phyloP scores from a whole-genome alignment of 2,888 invertebrate genomes.

The Pilophorus perplexus region DNA sequence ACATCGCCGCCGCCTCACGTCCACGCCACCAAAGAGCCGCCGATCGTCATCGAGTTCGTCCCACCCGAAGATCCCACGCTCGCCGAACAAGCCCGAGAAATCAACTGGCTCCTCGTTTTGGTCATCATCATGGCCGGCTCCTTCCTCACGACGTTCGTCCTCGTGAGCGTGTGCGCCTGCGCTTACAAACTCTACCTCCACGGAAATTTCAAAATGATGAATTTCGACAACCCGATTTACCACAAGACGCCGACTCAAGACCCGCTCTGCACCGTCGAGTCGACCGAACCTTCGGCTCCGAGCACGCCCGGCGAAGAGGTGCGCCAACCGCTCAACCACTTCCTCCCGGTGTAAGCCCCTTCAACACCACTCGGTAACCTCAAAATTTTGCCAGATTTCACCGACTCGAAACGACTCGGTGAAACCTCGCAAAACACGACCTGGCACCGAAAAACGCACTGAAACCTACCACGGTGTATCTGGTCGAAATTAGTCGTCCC shows the following conservation, averaged over 20 bases:
- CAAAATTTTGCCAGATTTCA: neutral
- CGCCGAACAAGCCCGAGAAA: slow-evolving; percentile 56
- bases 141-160: slow-evolving; percentile 55
- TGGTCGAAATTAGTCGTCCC: too few species aligned
- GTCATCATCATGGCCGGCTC: slow-evolving; percentile 71
- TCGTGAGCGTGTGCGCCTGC: slow-evolving; percentile 68
- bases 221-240: slow-evolving; percentile 98
- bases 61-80: slow-evolving; percentile 9
- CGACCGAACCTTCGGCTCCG: slow-evolving; percentile 21
- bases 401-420: neutral
- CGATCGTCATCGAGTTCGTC: slow-evolving; percentile 33
- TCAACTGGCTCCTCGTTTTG: slow-evolving; percentile 65
- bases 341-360: neutral
- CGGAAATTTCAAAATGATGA: slow-evolving; percentile 89
- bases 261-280: slow-evolving; percentile 64
- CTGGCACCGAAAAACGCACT: too few species aligned
- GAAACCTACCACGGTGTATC: too few species aligned
- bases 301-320: slow-evolving; percentile 27
- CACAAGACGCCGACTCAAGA: slow-evolving; percentile 88
- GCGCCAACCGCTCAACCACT: slow-evolving; percentile 12
- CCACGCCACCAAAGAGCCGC: neutral
- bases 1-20: neutral
- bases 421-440: too few species aligned
- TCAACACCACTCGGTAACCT: neutral
- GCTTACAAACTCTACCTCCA: slow-evolving; percentile 82